These are phyloP conservation scores for Microcebus tavaratra DNA, from an alignment of 2,113 vertebrate species.

Conservation along the genomic window DNA sequence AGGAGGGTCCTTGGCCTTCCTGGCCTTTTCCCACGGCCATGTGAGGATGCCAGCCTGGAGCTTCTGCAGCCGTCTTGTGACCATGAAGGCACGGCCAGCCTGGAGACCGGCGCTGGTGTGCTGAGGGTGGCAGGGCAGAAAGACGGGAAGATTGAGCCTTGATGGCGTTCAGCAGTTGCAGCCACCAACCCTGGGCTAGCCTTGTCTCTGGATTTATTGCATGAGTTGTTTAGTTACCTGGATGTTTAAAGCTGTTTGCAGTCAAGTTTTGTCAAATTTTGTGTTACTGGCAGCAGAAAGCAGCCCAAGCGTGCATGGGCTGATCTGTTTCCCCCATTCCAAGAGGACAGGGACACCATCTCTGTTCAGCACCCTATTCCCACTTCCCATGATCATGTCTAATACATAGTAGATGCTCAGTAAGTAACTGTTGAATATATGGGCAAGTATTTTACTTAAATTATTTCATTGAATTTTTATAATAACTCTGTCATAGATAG, in stretches of 20 bases:
- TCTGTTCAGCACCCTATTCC: neutral
- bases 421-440: neutral
- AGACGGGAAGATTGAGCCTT: neutral
- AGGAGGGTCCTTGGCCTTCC: neutral
- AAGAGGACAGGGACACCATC: neutral
- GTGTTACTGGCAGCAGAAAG: neutral
- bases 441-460: neutral
- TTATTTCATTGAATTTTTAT: neutral
- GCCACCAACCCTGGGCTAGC: neutral
- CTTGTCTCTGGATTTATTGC: neutral
- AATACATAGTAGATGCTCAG: neutral
- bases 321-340: neutral
- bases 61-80: neutral
- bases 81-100: neutral
- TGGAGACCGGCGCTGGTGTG: neutral
- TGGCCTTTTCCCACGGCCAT: neutral
- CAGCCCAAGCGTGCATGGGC: no score
- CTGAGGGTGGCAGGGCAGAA: neutral
- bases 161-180: neutral
- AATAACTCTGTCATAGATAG: neutral
- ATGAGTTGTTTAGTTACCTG: neutral
- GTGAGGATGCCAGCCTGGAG: neutral
- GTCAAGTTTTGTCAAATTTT: neutral
- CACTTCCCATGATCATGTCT: neutral
- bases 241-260: neutral